Evolutionary conservation across 2,888 invertebrate genomes (phyloP), one percentile per base, ranked within the genome.

Genomic region (Leptinotarsa tumamoca): DNA sequence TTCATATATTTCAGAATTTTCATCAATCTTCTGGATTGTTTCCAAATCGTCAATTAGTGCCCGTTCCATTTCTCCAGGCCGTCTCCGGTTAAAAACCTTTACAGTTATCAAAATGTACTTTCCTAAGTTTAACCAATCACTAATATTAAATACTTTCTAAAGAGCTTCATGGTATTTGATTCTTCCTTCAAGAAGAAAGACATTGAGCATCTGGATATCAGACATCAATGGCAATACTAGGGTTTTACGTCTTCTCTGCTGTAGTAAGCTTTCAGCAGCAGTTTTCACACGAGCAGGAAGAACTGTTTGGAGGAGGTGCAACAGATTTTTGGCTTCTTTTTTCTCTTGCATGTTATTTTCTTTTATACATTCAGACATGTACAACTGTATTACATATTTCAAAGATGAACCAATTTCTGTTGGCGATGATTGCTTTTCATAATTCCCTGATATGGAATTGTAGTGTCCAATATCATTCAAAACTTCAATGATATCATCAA

Each of bases 61-160:
- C 14, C 52, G 7, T 68, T 49, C 68, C 18, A 77, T 67, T 75
- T 79, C 75, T 23, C 78, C 78, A 27, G 80, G 68, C 17, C 68
- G 17, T 23, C 51, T 68, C 17, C 68, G 5, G 23, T 68, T 68
- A 17, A 68, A 68, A 4, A 68, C 18, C 15, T 21, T 10, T 14
- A 68, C 14, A n/a, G 49, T 18, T 18, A 68, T 14, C 13, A 68
- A 51, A 7, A 80, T 80, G 33, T 56, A 71, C 21, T 71, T 43
- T 15, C 72, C 73, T 43, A 81, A 50, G 14, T 67, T 23, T 33
- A 66, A 69, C 74, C 79, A 80, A n/a, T 17, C 23, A 66, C 10
- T 4, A 14, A 52, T 21, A 54, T 27, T 27, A 63, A 61, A 69
- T 17, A 17, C 23, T n/a, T 51, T 63, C 56, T 58, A 17, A 27